A percentile compares a stretch with the other conserved stretches of the same genome.
Evolutionary conservation across 30 jellyfish, hydroid and myxozoan genomes (phyloP).

Genomic region (Aurelia aurita): DNA sequence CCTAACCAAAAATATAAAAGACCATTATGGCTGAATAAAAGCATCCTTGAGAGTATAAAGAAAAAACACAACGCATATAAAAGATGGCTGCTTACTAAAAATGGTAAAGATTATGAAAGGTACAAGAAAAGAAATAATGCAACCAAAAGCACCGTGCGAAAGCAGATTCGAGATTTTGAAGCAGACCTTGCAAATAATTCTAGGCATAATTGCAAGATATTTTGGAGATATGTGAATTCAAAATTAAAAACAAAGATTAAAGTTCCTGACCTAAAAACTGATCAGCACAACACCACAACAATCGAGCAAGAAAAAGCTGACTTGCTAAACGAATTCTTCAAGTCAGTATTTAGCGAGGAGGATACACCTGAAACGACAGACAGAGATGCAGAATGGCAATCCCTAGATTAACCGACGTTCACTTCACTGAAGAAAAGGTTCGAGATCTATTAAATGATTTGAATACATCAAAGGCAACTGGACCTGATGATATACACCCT

Average conservation of each 20-base stretch:
- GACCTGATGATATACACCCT: too few species aligned
- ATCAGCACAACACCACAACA: neutral
- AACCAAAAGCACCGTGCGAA: too few species aligned
- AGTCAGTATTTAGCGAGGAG: neutral
- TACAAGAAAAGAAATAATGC: too few species aligned
- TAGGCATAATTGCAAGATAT: neutral
- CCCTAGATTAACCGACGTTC: neutral
- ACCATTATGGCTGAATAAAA: too few species aligned
- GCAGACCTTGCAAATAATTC: too few species aligned
- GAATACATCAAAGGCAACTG: neutral
- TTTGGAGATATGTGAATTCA: neutral
- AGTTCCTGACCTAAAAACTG: slow-evolving; percentile 3
- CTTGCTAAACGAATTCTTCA: neutral
- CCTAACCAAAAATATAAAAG: too few species aligned
- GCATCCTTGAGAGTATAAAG: too few species aligned
- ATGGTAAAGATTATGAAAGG: too few species aligned
- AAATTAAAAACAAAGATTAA: neutral
- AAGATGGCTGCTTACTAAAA: too few species aligned
- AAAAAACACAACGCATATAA: too few species aligned
- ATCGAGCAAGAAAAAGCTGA: slow-evolving; percentile 8
- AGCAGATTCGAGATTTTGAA: too few species aligned
- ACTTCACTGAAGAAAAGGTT: neutral
- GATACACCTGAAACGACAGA: neutral
- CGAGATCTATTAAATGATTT: neutral
- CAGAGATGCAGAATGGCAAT: neutral